phyloP scores from a whole-genome alignment of 2,797 vertebrate genomes.

The Muraenolepis orangiensis region DNA sequence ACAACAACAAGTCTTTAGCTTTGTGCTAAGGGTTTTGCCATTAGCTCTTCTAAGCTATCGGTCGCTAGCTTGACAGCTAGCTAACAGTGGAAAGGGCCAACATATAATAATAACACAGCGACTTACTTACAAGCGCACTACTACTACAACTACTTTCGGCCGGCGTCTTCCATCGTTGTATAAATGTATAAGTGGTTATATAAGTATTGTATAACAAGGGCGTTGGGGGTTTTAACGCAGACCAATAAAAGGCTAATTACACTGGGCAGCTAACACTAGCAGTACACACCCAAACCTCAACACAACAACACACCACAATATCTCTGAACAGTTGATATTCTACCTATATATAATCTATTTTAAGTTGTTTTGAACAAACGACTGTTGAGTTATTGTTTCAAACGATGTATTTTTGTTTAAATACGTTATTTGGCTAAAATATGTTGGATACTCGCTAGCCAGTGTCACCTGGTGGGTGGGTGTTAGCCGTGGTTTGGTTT shows the following conservation, averaged over 20 bases:
- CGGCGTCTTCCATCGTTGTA: neutral
- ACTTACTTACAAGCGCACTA: too few species aligned
- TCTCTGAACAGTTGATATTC: neutral
- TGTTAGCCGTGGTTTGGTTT: too few species aligned
- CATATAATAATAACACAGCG: neutral
- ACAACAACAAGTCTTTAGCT: too few species aligned
- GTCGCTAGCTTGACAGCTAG: conserved; percentile 1
- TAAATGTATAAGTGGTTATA: neutral
- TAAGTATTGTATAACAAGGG: neutral
- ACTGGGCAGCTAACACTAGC: neutral
- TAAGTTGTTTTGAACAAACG: neutral
- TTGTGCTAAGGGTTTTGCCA: neutral
- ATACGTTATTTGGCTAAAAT: neutral
- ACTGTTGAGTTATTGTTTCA: neutral
- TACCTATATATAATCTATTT: neutral
- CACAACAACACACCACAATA: neutral
- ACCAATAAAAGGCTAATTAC: neutral
- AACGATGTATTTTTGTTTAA: neutral
- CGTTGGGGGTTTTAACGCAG: neutral
- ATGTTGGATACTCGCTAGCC: neutral
- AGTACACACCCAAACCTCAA: conserved; percentile 4
- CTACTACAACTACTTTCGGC: neutral
- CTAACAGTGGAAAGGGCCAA: neutral
- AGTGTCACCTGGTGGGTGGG: neutral
- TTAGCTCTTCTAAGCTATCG: neutral